Evolutionary conservation across 92 coral and sea anemone species (phyloP).

Genomic region (Bergia sp.): DNA sequence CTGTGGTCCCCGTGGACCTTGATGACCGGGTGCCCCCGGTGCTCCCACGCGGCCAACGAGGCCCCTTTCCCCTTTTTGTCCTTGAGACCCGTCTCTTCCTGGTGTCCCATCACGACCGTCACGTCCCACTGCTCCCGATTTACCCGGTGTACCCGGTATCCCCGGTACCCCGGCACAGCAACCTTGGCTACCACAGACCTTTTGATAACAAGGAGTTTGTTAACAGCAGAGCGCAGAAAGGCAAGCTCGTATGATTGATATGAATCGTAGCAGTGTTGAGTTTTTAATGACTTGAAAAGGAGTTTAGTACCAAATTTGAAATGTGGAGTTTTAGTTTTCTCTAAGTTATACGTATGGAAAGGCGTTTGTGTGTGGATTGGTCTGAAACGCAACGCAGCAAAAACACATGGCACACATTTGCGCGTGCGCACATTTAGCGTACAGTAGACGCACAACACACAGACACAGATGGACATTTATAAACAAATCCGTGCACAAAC

Average conservation of each 20-base stretch:
- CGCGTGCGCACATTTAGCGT: too few relatives aligned
- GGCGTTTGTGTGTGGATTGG: too few relatives aligned
- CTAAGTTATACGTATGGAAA: too few relatives aligned
- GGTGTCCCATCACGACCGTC: conserved; percentile 2
- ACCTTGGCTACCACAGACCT: neutral
- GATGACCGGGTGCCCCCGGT: neutral
- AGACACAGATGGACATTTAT: too few relatives aligned
- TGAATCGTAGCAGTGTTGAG: too few relatives aligned
- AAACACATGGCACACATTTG: too few relatives aligned
- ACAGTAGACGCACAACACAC: too few relatives aligned
- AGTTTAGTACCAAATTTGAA: too few relatives aligned
- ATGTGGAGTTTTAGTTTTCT: too few relatives aligned
- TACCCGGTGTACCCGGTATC: conserved; percentile 7
- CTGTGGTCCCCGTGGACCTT: conserved; percentile 1
- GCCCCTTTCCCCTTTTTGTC: neutral
- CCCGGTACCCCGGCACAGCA: neutral
- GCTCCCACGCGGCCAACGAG: neutral
- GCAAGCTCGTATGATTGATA: neutral
- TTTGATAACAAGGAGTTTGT: neutral
- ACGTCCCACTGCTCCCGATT: neutral
- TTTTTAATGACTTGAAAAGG: too few relatives aligned
- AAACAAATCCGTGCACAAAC: too few relatives aligned
- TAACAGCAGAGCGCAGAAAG: neutral
- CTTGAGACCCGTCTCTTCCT: neutral
- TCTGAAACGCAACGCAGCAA: too few relatives aligned